Evolutionary conservation across 2,797 vertebrate genomes (phyloP), one percentile per base, ranked within the genome.

Genomic region (Botia almorhae): DNA sequence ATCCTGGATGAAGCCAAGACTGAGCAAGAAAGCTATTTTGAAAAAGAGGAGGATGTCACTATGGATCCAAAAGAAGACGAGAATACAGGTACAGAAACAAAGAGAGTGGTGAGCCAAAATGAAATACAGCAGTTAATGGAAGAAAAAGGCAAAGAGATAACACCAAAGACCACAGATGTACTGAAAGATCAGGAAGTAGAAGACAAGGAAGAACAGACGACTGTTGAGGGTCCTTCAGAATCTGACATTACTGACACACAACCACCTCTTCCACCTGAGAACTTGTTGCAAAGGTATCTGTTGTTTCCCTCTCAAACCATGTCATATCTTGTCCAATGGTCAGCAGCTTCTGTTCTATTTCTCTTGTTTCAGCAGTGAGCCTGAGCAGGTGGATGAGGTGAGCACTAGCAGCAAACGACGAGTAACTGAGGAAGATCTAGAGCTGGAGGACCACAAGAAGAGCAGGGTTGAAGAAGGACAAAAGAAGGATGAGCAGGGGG

Each of bases 301-400:
- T 5, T 74, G 6, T 74, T 33, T 21, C 43, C 19, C 69, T 69
- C 50, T 1, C 4, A 0, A 10, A 53, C 4, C 10, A 33, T 50
- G 14, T 6, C 8, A 2, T 7, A 60, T 64, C 10, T 48, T 63
- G 39, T 43, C 8, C 7, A 39, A 3, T 65, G 3, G n/a, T 48
- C 23, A 85, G 92, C 90, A 85, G 92, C 90, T 87, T 91, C 87
- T 80, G 84, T 92, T 81, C 85, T 91, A 68, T 67, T 53, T 85
- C 89, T 90, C 17, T 5, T 61, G 53, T 71, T 80, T 78, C 17
- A 82, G 83, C 83, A 60, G 13, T 7, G 78, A 86, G 83, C 33
- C 76, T 48, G 88, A 87, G 36, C 87, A 86, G 53, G 65, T 19
- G 60, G 86, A 81, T 14, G 88, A 86, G 58, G 85, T 88, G 65